Base-by-base conservation (phyloP, 2,797 vertebrate species). In the Gymnocypris eckloni region DNA sequence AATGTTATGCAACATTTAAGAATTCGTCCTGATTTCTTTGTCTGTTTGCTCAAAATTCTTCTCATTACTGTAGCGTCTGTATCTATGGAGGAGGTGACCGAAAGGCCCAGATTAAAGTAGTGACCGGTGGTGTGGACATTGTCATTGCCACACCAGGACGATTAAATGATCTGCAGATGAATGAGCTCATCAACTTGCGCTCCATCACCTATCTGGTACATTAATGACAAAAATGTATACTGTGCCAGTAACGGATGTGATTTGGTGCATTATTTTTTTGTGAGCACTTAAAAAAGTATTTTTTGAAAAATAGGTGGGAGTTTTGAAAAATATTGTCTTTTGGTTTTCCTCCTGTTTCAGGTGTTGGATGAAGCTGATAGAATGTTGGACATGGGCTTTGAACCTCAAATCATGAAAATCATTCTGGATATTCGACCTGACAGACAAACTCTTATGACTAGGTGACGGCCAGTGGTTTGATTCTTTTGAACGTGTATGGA, bases 361-460 rank as follows among this genome's bases (percentile, higher is more conserved):
- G 98, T 99, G 79, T 94, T 99, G 90, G 98, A 99, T 87, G 98
- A 99, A 92, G 98, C 98, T 28, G 98, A 99, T 88, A 96, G 96
- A 37, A 99, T 99, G 98, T 84, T 99, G 56, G 98, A 99, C 89
- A 99, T 99, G 98, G 98, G 98, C 78, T 99, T 99, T 92, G 98
- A 99, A 92, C 98, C 98, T 59, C 98, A 99, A 92, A 99, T 99
- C 87, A 95, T 96, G 96, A 99, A 99, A 94, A 99, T 99, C 88
- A 93, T 99, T 28, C 91, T 99, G 91, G 98, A 99, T 78, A 94
- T 99, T 83, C 96, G 98, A 4, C 98, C 97, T 18, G 98, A 99
- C 90, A 95, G 98, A 78, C 98, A 99, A 92, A 99, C 98, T 1
- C 83, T 99, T 86, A 98, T 99, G 98, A 99, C 97, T 8, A 99